Evolutionary conservation across 1,140 invertebrate species (phyloP), one percentile per base, ranked within the genome.

Genomic region (Caerostris darwini): DNA sequence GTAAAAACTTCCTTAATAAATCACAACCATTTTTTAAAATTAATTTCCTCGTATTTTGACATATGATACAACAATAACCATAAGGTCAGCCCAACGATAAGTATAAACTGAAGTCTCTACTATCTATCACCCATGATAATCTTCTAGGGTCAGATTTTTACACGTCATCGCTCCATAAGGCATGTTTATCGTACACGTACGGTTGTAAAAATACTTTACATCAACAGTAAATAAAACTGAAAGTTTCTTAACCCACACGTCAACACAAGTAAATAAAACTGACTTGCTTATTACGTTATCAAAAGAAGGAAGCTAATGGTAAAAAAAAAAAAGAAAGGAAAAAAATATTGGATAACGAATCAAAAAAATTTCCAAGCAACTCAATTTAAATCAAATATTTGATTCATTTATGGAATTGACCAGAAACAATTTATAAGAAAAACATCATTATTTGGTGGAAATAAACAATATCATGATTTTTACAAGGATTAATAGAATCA

Each of bases 131-230:
- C 34, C 34, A 8, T 14, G 71, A 77, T 77, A 53, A 77, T 77
- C 71, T 77, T 77, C 71, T 77, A 34, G 12, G 71, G 71, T 77
- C 71, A 77, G 34, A 77, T 77, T 77, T 34, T 77, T 77, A 34
- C 34, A 77, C 14, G 71, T 77, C 71, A 34, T 77, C 71, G 71
- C 71, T 14, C 53, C 71, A 77, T 77, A 77, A 77, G 34, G 53
- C 71, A 77, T 77, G 71, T 77, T 77, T 77, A 77, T 77, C 8
- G 71, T 77, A 77, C 71, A 77, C 53, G 71, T 77, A 77, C 34
- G 71, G 71, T 77, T 77, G 71, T 34, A 77, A 77, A 77, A 77
- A 77, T 77, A 77, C 71, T 77, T 77, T 12, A 34, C 71, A 77
- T 77, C 71, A 77, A 77, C 71, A 50, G 71, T 53, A 12, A 77